These are phyloP conservation scores for Drosophila falleni DNA, from an alignment of 2,888 invertebrate genomes.

Conservation along the genomic window DNA sequence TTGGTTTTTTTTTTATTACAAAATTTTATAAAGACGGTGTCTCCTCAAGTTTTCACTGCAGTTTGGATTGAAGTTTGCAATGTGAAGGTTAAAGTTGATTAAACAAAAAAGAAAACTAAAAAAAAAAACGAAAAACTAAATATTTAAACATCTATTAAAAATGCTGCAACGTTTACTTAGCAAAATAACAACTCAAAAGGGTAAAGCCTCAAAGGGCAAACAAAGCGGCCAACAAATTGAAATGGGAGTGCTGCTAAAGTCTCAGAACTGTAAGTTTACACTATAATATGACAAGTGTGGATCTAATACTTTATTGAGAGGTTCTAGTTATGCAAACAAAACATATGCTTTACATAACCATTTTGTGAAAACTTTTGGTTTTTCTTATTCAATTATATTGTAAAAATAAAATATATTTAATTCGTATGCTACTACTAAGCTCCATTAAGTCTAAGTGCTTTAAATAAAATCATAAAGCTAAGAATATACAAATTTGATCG, in stretches of 20 bases:
- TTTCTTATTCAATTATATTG: no score
- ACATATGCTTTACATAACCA: neutral
- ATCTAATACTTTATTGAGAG: neutral
- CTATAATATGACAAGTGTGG: neutral
- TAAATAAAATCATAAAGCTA: no score
- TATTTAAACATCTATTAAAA: slow-evolving; percentile 17
- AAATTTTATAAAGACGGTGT: slow-evolving; percentile 30
- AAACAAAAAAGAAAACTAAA: slow-evolving; percentile 4
- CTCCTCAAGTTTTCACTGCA: slow-evolving; percentile 13
- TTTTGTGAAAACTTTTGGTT: no score
- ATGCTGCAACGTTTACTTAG: slow-evolving; percentile 52
- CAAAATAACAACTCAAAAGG: slow-evolving; percentile 37
- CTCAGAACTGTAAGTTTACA: slow-evolving; percentile 42
- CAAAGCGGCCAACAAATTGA: slow-evolving; percentile 13
- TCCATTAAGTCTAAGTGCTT: no score
- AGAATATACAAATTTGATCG: no score
- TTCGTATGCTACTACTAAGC: no score
- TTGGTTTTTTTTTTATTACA: neutral
- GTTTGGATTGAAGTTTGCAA: slow-evolving; percentile 40
- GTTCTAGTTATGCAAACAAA: neutral
- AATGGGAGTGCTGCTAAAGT: slow-evolving; percentile 35
- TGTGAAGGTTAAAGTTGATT: slow-evolving; percentile 44
- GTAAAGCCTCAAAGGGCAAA: slow-evolving; percentile 16
- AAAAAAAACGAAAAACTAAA: slow-evolving; percentile 2
- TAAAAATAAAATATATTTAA: no score